Percentiles rank a stretch among this genome's conserved stretches.
These are phyloP conservation scores for Caerostris extrusa DNA, from an alignment of 1,140 invertebrate species.

Conservation along the genomic window DNA sequence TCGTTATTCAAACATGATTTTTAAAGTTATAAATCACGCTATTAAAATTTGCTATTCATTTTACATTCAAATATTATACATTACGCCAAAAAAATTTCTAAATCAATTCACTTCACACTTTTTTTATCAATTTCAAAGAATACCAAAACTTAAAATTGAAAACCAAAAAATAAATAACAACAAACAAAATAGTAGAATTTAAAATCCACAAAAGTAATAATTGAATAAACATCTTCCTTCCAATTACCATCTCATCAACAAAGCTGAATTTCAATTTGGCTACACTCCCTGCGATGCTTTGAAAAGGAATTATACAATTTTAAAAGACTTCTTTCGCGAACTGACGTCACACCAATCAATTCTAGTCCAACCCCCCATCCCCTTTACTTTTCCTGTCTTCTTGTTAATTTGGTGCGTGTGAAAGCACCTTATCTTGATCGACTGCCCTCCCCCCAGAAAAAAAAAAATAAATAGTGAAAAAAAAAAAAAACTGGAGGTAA, in stretches of 20 bases:
- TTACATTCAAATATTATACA: too few species aligned
- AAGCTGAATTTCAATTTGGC: conserved; percentile 27
- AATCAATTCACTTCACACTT: too few species aligned
- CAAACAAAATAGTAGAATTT: too few species aligned
- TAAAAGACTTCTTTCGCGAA: conserved; percentile 65
- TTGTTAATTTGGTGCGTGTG: conserved; percentile 75
- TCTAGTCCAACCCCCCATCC: not conserved
- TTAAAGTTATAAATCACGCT: too few species aligned
- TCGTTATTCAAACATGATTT: too few species aligned
- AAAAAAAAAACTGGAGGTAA: conserved; percentile 1
- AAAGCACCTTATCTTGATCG: conserved; percentile 75
- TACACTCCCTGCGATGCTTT: not conserved
- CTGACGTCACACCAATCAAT: conserved; percentile 76
- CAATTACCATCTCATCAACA: not conserved
- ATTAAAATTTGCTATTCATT: too few species aligned
- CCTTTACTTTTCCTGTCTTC: conserved; percentile 37
- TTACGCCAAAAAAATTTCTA: too few species aligned
- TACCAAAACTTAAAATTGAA: too few species aligned
- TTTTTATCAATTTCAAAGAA: too few species aligned
- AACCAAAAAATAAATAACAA: too few species aligned
- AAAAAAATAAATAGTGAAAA: too few species aligned
- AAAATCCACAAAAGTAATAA: not conserved
- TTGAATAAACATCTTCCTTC: not conserved
- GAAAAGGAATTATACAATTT: conserved; percentile 49
- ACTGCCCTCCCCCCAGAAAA: not conserved